phyloP scores from a whole-genome alignment of 2,797 vertebrate species.

The Neopelma chrysocephalum region DNA sequence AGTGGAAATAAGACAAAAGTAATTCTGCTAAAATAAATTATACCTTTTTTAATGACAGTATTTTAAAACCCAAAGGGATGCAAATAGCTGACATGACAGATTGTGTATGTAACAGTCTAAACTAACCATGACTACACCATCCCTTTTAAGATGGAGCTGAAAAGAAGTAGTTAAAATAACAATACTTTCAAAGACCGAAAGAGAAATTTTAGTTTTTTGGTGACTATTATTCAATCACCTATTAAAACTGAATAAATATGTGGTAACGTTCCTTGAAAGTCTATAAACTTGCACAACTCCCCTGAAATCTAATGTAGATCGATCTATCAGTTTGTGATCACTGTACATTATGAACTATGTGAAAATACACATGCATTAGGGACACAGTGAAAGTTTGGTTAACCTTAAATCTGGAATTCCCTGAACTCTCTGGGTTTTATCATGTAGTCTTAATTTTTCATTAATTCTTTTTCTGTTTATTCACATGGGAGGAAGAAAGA shows the following conservation, averaged over 20 bases:
- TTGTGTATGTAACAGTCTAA: not conserved
- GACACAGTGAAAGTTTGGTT: not conserved
- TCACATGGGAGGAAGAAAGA: not conserved
- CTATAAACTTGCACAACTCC: not conserved
- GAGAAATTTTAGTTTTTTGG: not conserved
- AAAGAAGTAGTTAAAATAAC: not conserved
- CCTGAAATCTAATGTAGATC: not conserved
- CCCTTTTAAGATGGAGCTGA: not conserved
- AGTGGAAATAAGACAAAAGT: not conserved
- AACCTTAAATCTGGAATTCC: not conserved
- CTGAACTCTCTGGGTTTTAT: not conserved
- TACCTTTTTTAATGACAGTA: not conserved
- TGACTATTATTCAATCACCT: not conserved
- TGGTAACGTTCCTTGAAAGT: not conserved
- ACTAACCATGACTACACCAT: not conserved
- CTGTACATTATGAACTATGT: not conserved
- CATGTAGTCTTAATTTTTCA: not conserved
- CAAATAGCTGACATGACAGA: not conserved
- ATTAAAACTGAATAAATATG: not conserved
- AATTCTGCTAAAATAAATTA: not conserved
- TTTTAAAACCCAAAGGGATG: not conserved
- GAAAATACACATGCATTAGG: fast-evolving
- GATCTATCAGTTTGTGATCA: not conserved
- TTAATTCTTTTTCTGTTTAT: not conserved
- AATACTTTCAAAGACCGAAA: not conserved